These are phyloP conservation scores for Sisor rabdophorus DNA, from an alignment of 2,113 vertebrate species.

Conservation along the genomic window DNA sequence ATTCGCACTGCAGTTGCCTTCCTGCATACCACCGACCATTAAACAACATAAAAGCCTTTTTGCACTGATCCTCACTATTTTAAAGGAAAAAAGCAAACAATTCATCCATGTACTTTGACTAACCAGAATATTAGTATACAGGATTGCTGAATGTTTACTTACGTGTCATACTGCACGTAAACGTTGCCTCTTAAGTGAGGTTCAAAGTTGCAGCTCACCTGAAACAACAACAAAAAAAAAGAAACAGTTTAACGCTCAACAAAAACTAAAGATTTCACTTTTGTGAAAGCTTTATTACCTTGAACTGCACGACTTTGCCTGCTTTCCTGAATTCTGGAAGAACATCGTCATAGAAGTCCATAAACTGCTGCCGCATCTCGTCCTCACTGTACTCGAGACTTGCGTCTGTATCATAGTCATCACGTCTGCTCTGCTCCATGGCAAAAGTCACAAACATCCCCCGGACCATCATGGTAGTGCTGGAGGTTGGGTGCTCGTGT, in stretches of 20 bases:
- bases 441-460: conserved; percentile 91
- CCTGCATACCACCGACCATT: conserved; percentile 95
- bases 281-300: conserved; percentile 68
- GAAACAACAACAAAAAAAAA: conserved; percentile 28
- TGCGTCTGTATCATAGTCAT: conserved; percentile 91
- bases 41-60: conserved; percentile 83
- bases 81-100: not conserved
- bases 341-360: conserved; percentile 92
- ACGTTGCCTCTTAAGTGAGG: conserved; percentile 95
- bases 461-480: conserved; percentile 85
- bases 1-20: conserved; percentile 91
- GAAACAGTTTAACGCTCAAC: not conserved
- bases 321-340: conserved; percentile 87
- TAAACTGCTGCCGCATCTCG: conserved; percentile 88
- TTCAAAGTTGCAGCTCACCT: conserved; percentile 97
- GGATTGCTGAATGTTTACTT: conserved; percentile 60
- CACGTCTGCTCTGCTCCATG: conserved; percentile 88
- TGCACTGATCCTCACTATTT: conserved; percentile 87
- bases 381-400: conserved; percentile 93
- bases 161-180: conserved; percentile 93
- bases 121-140: too few species aligned
- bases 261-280: not conserved
- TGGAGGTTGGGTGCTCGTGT: conserved; percentile 79
- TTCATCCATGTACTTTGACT: not conserved
- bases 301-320: conserved; percentile 93